Conservation (phyloP, 2,888 invertebrate genomes). For the Coelopa pilipes region DNA sequence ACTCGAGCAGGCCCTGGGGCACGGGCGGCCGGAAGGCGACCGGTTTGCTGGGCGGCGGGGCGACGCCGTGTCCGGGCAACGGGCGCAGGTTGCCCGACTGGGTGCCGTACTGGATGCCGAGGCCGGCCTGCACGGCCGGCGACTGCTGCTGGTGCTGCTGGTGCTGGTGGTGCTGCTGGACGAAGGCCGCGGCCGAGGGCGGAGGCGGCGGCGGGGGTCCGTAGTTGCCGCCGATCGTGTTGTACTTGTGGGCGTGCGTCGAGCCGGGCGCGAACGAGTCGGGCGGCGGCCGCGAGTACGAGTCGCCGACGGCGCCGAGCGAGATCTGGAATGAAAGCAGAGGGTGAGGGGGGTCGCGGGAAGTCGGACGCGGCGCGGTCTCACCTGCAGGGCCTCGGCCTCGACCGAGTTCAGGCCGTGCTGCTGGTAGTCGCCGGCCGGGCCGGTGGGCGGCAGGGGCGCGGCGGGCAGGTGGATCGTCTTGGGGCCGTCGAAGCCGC, state of each 20-base stretch:
- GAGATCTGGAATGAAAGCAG: constrained; percentile 44
- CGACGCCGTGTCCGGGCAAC: constrained; percentile 52
- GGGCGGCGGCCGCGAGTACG: constrained; percentile 65
- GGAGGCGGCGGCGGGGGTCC: constrained; percentile 70
- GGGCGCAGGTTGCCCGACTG: constrained; percentile 57
- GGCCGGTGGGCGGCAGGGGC: constrained; percentile 49
- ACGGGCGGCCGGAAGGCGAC: constrained; percentile 80
- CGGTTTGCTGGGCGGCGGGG: constrained; percentile 68
- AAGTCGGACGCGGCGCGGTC: constrained; percentile 11
- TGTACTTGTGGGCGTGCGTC: constrained; percentile 54
- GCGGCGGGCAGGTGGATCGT: constrained; percentile 41
- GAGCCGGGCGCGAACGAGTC: constrained; percentile 67
- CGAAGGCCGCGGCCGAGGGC: constrained; percentile 40
- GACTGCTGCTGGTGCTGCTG: constrained; percentile 36
- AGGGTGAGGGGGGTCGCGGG: not conserved
- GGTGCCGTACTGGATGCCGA: constrained; percentile 58
- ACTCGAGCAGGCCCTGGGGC: constrained; percentile 76
- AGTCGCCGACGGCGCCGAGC: constrained; percentile 64
- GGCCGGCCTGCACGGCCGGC: constrained; percentile 47
- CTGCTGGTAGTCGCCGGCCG: constrained; percentile 48
- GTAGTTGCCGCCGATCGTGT: constrained; percentile 65
- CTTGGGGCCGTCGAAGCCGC: constrained; percentile 44
- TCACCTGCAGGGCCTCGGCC: constrained; percentile 53
- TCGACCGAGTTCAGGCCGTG: constrained; percentile 55
- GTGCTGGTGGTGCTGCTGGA: constrained; percentile 42